Evolutionary conservation across 2,113 vertebrate genomes (phyloP).

Genomic region (Pterophyllum scalare): DNA sequence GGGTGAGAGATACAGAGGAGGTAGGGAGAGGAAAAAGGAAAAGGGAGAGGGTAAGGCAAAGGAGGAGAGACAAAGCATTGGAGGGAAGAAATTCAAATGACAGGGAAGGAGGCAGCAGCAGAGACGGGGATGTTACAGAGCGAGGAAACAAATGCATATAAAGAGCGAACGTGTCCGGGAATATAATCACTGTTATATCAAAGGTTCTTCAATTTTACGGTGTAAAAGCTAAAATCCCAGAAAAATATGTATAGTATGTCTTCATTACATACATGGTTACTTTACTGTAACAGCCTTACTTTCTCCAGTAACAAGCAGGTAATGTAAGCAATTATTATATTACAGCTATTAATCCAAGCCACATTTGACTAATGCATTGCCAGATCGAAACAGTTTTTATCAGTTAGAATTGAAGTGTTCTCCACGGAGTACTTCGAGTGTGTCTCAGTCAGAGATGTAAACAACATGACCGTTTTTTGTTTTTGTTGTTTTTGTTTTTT

Average conservation of each 20-base stretch:
- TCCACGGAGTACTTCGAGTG: not conserved
- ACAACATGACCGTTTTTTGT: not conserved
- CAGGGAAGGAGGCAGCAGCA: constrained; percentile 12
- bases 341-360: not conserved
- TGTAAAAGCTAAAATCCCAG: not conserved
- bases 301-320: not conserved
- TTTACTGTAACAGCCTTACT: not conserved
- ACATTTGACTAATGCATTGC: not conserved
- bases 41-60: not conserved
- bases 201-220: not conserved
- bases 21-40: not conserved
- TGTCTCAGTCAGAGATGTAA: not conserved
- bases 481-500: no score
- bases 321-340: not conserved
- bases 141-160: constrained; percentile 2
- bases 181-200: not conserved
- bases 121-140: not conserved
- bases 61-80: not conserved
- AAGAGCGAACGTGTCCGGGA: not conserved
- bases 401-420: not conserved
- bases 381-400: not conserved
- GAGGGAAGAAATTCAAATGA: constrained; percentile 34
- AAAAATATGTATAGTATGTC: not conserved
- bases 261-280: not conserved
- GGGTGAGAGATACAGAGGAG: not conserved